Percentiles rank a stretch among this genome's conserved stretches.
Evolutionary conservation across 2,113 vertebrate genomes (phyloP).

Genomic region (Climacteris rufus): DNA sequence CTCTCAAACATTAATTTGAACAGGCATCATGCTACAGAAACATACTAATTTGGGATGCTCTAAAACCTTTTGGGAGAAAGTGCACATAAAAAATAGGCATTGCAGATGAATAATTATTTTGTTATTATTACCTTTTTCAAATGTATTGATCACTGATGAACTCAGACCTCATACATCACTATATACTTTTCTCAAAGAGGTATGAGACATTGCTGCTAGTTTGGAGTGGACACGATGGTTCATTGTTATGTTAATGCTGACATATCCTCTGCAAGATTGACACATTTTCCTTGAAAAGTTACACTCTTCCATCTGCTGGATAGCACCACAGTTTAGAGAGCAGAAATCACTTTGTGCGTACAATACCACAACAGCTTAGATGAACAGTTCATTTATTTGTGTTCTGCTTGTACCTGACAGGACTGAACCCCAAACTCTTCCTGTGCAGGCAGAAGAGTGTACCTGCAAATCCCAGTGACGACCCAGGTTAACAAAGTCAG

Average conservation of each 20-base stretch:
- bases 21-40: neutral
- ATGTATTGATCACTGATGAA: neutral
- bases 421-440: neutral
- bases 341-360: neutral
- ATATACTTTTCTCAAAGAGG: neutral
- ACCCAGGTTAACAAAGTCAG: neutral
- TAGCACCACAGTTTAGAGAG: neutral
- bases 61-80: neutral
- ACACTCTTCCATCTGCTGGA: neutral
- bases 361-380: neutral
- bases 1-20: neutral
- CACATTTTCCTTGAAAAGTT: neutral
- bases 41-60: neutral
- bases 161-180: neutral
- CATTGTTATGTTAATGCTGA: neutral
- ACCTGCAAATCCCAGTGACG: neutral
- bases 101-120: neutral
- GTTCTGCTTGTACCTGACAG: neutral
- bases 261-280: neutral
- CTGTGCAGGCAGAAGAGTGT: neutral
- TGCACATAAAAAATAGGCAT: neutral
- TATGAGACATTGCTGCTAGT: neutral
- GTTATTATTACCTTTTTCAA: neutral
- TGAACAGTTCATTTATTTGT: neutral
- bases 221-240: neutral